phyloP scores from a whole-genome alignment of 2,888 invertebrate genomes.

The Drosophila eohydei region DNA sequence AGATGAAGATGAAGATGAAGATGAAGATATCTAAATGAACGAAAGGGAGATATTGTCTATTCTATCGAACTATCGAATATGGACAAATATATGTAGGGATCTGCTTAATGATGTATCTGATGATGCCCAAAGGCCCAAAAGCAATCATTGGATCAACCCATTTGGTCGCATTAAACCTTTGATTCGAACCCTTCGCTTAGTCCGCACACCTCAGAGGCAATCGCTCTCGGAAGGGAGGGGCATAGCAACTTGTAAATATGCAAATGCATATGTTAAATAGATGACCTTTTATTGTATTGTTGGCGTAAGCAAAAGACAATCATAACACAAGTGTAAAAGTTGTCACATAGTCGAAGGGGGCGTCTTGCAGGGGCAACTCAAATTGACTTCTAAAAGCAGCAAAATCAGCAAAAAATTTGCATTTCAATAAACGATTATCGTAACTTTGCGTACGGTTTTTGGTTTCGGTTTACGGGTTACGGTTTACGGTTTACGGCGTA shows the following conservation, averaged over 20 bases:
- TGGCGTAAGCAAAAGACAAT: slow-evolving; percentile 61
- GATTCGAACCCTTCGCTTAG: slow-evolving; percentile 10
- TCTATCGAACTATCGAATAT: too few species aligned
- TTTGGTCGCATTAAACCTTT: slow-evolving; percentile 12
- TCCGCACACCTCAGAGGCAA: slow-evolving; percentile 12
- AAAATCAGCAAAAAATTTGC: slow-evolving; percentile 85
- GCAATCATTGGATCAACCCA: slow-evolving; percentile 37
- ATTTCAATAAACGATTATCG: slow-evolving; percentile 85
- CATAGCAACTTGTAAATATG: slow-evolving; percentile 55
- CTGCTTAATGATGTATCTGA: slow-evolving; percentile 28
- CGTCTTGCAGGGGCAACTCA: slow-evolving; percentile 43
- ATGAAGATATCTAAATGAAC: too few species aligned
- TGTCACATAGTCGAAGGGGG: slow-evolving; percentile 45
- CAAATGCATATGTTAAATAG: slow-evolving; percentile 63
- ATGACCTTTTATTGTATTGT: slow-evolving; percentile 63
- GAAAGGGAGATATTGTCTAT: neutral
- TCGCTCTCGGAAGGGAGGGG: neutral
- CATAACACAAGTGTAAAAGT: slow-evolving; percentile 69
- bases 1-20: too few species aligned
- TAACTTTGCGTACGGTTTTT: slow-evolving; percentile 79
- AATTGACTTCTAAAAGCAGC: slow-evolving; percentile 83
- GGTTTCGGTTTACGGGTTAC: slow-evolving; percentile 70
- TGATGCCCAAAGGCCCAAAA: slow-evolving; percentile 34
- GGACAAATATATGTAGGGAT: too few species aligned
- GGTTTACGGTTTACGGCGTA: slow-evolving; percentile 59